phyloP scores from a whole-genome alignment of 2,888 invertebrate genomes.

The Fabriciana adippe region DNA sequence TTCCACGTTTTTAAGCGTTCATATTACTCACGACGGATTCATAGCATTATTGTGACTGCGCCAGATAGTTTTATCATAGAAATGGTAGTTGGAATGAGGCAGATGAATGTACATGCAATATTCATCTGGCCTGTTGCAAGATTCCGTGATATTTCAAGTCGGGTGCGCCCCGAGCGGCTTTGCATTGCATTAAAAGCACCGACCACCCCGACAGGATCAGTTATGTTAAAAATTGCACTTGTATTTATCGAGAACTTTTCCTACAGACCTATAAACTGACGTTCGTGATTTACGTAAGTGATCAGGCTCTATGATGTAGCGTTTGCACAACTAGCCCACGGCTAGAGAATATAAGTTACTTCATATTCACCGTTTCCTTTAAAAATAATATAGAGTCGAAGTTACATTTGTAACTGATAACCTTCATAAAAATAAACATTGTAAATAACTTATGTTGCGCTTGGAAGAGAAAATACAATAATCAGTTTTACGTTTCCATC shows the following conservation, averaged over 20 bases:
- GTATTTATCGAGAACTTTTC: constrained; percentile 58
- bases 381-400: constrained; percentile 1
- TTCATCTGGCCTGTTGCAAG: constrained; percentile 58
- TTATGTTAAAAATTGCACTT: constrained; percentile 51
- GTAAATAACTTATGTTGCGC: not conserved
- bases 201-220: constrained; percentile 65
- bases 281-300: constrained; percentile 33
- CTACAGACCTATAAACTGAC: constrained; percentile 38
- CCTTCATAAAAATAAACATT: not conserved
- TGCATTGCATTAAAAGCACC: constrained; percentile 64
- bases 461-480: not conserved
- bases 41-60: constrained; percentile 23
- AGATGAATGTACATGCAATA: constrained; percentile 42
- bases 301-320: constrained; percentile 25
- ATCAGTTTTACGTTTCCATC: too few relatives aligned
- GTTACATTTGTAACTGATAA: constrained; percentile 9
- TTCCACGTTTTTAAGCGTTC: constrained; percentile 25
- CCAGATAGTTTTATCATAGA: constrained; percentile 35
- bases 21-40: constrained; percentile 24
- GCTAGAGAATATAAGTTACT: constrained; percentile 13
- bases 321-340: constrained; percentile 23
- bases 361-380: constrained; percentile 4
- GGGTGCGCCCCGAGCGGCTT: constrained; percentile 66
- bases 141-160: constrained; percentile 72
- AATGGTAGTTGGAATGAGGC: constrained; percentile 25